Base-by-base conservation (phyloP, 2,797 vertebrate species). In the Arrhamphus sclerolepis region DNA sequence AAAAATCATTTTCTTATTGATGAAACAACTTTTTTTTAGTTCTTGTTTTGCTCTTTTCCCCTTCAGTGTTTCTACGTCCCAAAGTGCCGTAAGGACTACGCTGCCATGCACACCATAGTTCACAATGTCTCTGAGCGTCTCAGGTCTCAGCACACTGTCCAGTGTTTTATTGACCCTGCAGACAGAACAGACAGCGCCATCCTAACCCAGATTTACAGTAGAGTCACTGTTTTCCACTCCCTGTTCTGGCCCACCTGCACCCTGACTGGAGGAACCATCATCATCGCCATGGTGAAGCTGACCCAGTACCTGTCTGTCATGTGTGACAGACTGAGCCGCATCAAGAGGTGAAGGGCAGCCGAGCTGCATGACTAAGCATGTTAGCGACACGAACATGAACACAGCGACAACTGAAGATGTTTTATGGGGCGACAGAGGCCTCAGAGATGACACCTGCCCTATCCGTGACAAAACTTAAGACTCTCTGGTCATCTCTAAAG, bases 211-310 rank as follows among this genome's bases (percentile, higher is more conserved):
- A 93, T 97, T 63, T 97, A 97, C 61, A 93, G 94, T 66, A 93
- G 83, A 50, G 92, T 93, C 0, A 94, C 95, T 41, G 87, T 96
- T 77, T 95, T 98, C 78, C 94, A 95, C 67, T 96, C 95, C 0
- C 92, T 98, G 38, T 93, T 98, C 82, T 98, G 96, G 96, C 96
- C 96, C 47, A 95, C 95, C 0, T 96, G 95, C 81, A 93, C 94
- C 78, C 92, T 98, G 89, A 85, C 95, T 0, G 95, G 94, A 0
- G 97, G 97, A 0, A 88, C 89, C 1, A 81, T 89, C 38, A 97
- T 98, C 16, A 91, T 98, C 0, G 94, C 94, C 26, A 93, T 98
- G 96, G 96, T 98, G 51, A 98, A 98, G 84, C 92, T 98, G 78
- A 98, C 95, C 56, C 96, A 98, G 39, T 96, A 96, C 81, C 92